Evolutionary conservation across 2,888 invertebrate species (phyloP).

Genomic region (Malthinus seriepunctatus): DNA sequence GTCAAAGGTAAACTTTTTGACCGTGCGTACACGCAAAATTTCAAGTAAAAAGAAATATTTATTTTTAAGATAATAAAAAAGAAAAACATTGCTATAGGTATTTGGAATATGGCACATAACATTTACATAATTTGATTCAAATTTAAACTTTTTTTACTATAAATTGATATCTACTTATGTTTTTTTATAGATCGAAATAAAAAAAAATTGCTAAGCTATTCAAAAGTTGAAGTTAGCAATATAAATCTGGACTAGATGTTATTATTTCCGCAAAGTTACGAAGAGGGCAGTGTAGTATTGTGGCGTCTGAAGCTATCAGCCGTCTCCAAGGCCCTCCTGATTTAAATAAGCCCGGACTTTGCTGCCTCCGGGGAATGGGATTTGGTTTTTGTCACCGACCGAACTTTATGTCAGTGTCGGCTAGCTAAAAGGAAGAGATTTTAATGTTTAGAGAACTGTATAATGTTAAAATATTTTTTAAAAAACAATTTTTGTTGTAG

Average conservation of each 20-base stretch:
- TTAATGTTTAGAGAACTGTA: constrained; percentile 51
- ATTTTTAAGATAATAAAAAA: too few relatives aligned
- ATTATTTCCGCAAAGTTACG: constrained; percentile 40
- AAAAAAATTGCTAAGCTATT: neutral
- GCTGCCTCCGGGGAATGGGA: constrained; percentile 51
- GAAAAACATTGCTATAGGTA: too few relatives aligned
- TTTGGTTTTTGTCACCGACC: constrained; percentile 54
- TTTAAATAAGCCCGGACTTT: constrained; percentile 55
- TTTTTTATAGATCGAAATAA: too few relatives aligned
- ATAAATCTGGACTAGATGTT: constrained; percentile 30
- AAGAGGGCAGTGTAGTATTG: constrained; percentile 51
- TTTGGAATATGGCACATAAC: too few relatives aligned
- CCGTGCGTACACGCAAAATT: too few relatives aligned
- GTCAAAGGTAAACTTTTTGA: too few relatives aligned
- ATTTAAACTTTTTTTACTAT: too few relatives aligned
- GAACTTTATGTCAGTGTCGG: constrained; percentile 53
- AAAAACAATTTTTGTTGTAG: neutral
- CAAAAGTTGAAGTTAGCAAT: constrained; percentile 25
- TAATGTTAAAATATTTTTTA: constrained; percentile 6
- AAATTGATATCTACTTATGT: too few relatives aligned
- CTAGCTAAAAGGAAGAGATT: constrained; percentile 43
- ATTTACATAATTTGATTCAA: too few relatives aligned
- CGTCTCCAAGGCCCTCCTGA: constrained; percentile 53
- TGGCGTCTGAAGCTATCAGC: constrained; percentile 55
- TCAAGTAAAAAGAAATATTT: too few relatives aligned